Conservation (phyloP, 2,797 vertebrate genomes). For the Rhinatrema bivittatum region DNA sequence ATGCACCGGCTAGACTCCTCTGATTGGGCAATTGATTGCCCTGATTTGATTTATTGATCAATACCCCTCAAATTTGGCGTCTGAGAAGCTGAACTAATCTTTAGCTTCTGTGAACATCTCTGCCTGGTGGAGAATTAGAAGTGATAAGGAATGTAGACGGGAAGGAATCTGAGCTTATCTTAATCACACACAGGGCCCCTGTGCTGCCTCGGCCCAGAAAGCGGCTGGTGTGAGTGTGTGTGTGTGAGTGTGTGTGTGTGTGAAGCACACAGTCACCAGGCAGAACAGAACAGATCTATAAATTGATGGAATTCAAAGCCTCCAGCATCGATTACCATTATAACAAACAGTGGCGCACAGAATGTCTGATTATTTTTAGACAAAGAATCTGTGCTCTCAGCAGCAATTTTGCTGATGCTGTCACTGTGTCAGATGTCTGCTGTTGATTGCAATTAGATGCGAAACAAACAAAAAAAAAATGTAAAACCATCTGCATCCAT, state of each 20-base stretch:
- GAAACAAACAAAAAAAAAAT: constrained; percentile 91
- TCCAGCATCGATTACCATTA: constrained; percentile 99
- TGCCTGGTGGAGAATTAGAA: constrained; percentile 72
- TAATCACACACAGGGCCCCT: constrained; percentile 75
- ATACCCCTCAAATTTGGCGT: constrained; percentile 82
- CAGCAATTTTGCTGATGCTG: constrained; percentile 99
- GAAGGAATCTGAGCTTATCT: constrained; percentile 89
- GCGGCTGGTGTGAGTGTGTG: constrained; percentile 31
- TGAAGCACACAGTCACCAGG: constrained; percentile 85
- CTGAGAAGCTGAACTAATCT: constrained; percentile 89
- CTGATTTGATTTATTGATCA: constrained; percentile 99
- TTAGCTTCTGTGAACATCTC: constrained; percentile 82
- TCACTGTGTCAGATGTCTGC: constrained; percentile 98
- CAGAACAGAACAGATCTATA: constrained; percentile 98
- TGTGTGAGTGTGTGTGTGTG: constrained; percentile 42
- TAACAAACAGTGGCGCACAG: constrained; percentile 96
- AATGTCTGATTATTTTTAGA: constrained; percentile 99
- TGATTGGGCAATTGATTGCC: constrained; percentile 94
- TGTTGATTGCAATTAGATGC: constrained; percentile 99
- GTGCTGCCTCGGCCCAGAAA: constrained; percentile 44
- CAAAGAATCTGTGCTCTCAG: constrained; percentile 99
- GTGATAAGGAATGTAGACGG: constrained; percentile 85
- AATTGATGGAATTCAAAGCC: constrained; percentile 99
- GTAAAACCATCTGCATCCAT: constrained; percentile 84
- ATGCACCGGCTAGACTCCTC: constrained; percentile 88